Evolutionary conservation across 2,888 invertebrate genomes (phyloP), one percentile per base, ranked within the genome.

Genomic region (Orchesellides sinensis): DNA sequence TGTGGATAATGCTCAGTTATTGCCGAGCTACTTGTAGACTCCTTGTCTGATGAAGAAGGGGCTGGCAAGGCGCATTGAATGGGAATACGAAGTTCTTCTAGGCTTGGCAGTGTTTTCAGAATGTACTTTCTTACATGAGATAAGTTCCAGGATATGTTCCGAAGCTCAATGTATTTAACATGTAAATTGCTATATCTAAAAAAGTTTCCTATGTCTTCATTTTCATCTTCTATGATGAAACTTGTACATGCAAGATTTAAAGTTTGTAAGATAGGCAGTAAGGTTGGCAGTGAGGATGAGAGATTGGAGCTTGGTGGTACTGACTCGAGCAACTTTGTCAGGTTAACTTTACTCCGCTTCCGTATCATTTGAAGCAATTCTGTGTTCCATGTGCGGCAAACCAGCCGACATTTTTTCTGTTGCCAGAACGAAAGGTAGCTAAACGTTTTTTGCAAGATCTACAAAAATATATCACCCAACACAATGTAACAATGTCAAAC

Each of bases 351-450:
- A 65, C 84, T 69, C 63, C 66, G 56, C 35, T 61, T 74, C 21
- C 84, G 73, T 2, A 84, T 54, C 32, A 32, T 68, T 32, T 69
- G 74, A 21, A 32, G 54, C 21, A 83, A 56, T 49, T 84, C 84
- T 12, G 56, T 29, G 10, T 79, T 80, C 84, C 84, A 84, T 21
- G 75, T 77, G 8, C 52, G 68, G 54, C 84, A 84, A 17, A 84
- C 84, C 10, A 83, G 68, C 10, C 84, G 83, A 32, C 84, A 84
- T 45, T 84, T 84, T 68, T 84, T 84, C 40, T 83, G 83, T 56
- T 84, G 65, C 79, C 83, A 82, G 35, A 79, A 80, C 8, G 83
- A 80, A 25, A 84, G 74, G 61, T 79, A 80, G 75, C 72, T 29
- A 49, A 84, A 84, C 29, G 83, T 59, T 80, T 75, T 68, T 23